Base-by-base conservation (phyloP, 2,113 vertebrate species). In the Trichechus manatus region DNA sequence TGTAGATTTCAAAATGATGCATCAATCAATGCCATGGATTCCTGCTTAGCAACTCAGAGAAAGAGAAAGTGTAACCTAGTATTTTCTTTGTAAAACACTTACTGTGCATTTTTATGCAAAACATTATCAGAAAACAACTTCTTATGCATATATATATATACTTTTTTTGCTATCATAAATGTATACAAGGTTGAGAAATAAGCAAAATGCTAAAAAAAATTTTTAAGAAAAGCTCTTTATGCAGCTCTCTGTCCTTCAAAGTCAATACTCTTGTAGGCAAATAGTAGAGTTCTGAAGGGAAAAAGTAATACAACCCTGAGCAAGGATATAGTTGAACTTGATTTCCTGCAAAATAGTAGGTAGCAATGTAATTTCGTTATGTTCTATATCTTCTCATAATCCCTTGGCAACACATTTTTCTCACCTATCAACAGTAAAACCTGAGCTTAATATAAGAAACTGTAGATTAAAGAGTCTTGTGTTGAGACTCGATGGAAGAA, bases 11-110 rank as follows among this genome's bases (percentile, higher is more conserved):
- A 90, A 5, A 98, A 92, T 79, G 86, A 88, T 78, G 13, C 93
- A 98, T 98, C 98, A 97, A 97, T 98, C 97, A 98, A 96, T 98
- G 97, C 7, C 97, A 97, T 20, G 1, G 10, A 78, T 97, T 98
- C 78, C 93, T 97, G 93, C 92, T 97, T 96, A 97, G 92, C 95
- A 96, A 89, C 86, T 95, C 25, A 91, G 82, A 96, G 96, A 56
- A 84, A 93, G 33, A 98, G 59, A 61, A 96, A 61, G 13, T 1
- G 1, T 66, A 94, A 61, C 14, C 17, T 93, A 36, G 68, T 96
- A 97, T 96, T 96, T 97, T 72, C 89, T 97, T 96, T 95, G 81
- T 75, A 33, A 44, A 82, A 84, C 87, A 95, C 36, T 95, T 97
- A 56, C 81, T 78, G 33, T 89, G 39, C 56, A 96, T 66, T 97